Conservation (phyloP, 2,888 invertebrate species). For the Andrena minutula region DNA sequence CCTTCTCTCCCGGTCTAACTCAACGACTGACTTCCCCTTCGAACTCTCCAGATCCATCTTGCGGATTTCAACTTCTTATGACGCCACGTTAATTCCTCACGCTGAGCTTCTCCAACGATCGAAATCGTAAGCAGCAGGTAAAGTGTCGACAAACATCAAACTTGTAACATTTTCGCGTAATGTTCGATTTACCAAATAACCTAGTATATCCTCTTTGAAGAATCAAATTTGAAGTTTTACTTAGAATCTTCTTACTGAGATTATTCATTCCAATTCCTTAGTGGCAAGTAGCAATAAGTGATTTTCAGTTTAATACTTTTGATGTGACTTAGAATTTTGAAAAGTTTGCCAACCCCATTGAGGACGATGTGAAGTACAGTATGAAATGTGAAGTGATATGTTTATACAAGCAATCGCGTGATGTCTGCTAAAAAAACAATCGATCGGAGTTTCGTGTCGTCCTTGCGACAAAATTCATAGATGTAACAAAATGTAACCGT, state of each 20-base stretch:
- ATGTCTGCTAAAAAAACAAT: slow-evolving; percentile 21
- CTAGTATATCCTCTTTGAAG: background rate
- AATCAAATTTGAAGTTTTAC: background rate
- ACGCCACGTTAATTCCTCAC: background rate
- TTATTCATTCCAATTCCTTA: background rate
- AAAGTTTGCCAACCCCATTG: background rate
- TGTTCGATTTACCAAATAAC: background rate
- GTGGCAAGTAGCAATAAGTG: no score
- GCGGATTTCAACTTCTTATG: background rate
- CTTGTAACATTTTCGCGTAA: background rate
- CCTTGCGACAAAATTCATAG: slow-evolving; percentile 16
- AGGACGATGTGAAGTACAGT: background rate
- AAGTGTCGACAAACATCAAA: background rate
- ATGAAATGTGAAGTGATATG: slow-evolving; percentile 12
- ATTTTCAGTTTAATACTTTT: background rate
- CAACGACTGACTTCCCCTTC: slow-evolving; percentile 22
- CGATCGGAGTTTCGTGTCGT: background rate
- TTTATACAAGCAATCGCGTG: background rate
- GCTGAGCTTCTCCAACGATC: background rate
- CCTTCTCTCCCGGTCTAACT: slow-evolving; percentile 46
- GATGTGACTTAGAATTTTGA: slow-evolving; percentile 36
- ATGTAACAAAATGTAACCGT: background rate
- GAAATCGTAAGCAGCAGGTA: background rate
- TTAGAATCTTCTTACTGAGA: background rate
- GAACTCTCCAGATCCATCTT: slow-evolving; percentile 12